These are phyloP conservation scores for Lepus oiostolus DNA, from an alignment of 2,797 vertebrate genomes.

Conservation along the genomic window DNA sequence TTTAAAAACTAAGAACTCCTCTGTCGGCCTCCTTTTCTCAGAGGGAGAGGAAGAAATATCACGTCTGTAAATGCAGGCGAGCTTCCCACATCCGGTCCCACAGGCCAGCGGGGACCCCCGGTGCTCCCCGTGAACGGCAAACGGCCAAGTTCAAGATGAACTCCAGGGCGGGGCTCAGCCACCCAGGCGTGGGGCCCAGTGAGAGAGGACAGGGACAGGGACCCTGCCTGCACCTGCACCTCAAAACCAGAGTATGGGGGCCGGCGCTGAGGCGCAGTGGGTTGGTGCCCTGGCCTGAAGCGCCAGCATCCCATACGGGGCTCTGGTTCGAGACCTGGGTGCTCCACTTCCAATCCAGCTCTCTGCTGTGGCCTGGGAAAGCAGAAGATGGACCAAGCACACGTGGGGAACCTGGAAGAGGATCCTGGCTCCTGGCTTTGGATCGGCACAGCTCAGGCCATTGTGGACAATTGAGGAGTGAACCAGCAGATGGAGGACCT, in stretches of 20 bases:
- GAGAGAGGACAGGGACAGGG: not conserved
- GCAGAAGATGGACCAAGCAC: too few species aligned
- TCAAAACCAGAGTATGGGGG: not conserved
- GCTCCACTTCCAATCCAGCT: too few species aligned
- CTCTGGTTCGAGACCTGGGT: too few species aligned
- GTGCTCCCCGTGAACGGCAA: not conserved
- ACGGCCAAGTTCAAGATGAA: not conserved
- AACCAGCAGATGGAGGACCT: too few species aligned
- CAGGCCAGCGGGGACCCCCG: not conserved
- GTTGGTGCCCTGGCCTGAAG: too few species aligned
- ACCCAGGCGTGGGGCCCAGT: not conserved
- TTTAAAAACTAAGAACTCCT: not conserved
- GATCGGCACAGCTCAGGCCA: too few species aligned
- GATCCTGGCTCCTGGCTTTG: too few species aligned
- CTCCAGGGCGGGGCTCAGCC: not conserved
- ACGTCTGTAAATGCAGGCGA: not conserved
- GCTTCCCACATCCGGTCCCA: not conserved
- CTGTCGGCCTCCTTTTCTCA: constrained; percentile 23
- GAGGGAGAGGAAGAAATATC: not conserved
- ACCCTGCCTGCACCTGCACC: not conserved
- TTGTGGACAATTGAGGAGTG: too few species aligned
- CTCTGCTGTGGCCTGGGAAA: too few species aligned
- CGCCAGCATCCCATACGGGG: too few species aligned
- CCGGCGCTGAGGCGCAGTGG: too few species aligned
- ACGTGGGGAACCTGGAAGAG: too few species aligned